Evolutionary conservation across 2,797 vertebrate species (phyloP).

Genomic region (Pipistrellus nathusii): DNA sequence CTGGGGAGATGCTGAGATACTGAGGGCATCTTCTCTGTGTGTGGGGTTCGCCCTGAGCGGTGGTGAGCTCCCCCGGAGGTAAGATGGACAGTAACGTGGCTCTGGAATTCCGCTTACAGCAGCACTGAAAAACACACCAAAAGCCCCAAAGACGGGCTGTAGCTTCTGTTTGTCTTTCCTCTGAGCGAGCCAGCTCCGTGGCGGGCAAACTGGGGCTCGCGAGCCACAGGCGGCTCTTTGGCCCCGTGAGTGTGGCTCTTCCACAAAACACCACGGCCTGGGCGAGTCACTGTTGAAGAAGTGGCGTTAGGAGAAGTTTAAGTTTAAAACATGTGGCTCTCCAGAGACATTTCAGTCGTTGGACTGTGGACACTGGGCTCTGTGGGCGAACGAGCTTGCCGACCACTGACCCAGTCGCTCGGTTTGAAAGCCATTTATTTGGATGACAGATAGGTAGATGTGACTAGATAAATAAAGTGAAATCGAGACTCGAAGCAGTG

Average conservation of each 20-base stretch:
- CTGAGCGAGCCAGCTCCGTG: slow-evolving; percentile 6
- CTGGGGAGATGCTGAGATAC: neutral
- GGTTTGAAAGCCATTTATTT: slow-evolving; percentile 84
- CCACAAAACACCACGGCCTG: no score
- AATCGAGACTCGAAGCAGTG: slow-evolving; percentile 81
- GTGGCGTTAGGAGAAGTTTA: no score
- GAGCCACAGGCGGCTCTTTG: no score
- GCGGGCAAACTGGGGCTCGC: no score
- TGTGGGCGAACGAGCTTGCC: no score
- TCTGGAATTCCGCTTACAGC: slow-evolving; percentile 1
- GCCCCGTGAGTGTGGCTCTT: no score
- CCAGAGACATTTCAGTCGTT: no score
- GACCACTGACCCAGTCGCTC: slow-evolving; percentile 75
- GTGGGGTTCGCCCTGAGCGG: neutral
- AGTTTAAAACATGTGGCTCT: no score
- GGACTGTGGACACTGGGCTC: slow-evolving; percentile 42
- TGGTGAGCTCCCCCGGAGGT: neutral
- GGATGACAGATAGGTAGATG: slow-evolving; percentile 74
- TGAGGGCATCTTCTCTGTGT: neutral
- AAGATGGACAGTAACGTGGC: neutral
- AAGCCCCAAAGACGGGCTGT: slow-evolving; percentile 22
- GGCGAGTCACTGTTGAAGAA: no score
- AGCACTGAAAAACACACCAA: neutral
- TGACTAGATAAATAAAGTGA: slow-evolving; percentile 82
- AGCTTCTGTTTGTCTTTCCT: neutral